Evolutionary conservation across 2,113 vertebrate species (phyloP).

Genomic region (Rhinolophus ferrumequinum): DNA sequence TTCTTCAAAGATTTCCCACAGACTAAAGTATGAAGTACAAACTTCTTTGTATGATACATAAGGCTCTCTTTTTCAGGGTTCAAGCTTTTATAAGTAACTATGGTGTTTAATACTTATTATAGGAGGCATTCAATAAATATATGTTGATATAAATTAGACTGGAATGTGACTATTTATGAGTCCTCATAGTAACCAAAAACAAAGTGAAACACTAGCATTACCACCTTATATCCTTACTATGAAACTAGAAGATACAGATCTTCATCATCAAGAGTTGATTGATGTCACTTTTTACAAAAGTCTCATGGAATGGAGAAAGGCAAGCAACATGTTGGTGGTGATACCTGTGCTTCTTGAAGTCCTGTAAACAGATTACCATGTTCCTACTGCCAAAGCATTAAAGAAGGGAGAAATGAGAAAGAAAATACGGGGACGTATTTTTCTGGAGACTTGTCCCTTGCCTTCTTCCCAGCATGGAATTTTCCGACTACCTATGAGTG

Average conservation of each 20-base stretch:
- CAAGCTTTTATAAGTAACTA: conserved; percentile 7
- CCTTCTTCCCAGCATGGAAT: not conserved
- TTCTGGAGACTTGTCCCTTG: not conserved
- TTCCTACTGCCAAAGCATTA: not conserved
- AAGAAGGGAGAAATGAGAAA: not conserved
- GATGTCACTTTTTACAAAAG: not conserved
- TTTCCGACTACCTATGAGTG: not conserved
- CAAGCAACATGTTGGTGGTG: not conserved
- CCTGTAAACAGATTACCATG: not conserved
- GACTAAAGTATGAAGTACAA: not conserved
- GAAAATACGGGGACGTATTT: not conserved
- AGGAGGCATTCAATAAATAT: conserved; percentile 32
- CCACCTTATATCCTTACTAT: not conserved
- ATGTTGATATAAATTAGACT: not conserved
- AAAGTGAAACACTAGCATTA: not conserved
- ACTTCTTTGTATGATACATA: not conserved
- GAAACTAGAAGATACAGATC: not conserved
- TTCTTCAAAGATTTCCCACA: conserved; percentile 14
- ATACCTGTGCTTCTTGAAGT: not conserved
- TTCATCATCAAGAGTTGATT: not conserved
- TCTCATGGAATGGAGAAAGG: not conserved
- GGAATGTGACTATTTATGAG: not conserved
- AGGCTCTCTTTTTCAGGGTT: not conserved
- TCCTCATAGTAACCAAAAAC: not conserved
- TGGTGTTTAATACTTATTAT: not conserved